A percentile compares a stretch with the other conserved stretches of the same genome.
Conservation (phyloP, 2,113 vertebrate genomes). For the Haemorhous mexicanus region DNA sequence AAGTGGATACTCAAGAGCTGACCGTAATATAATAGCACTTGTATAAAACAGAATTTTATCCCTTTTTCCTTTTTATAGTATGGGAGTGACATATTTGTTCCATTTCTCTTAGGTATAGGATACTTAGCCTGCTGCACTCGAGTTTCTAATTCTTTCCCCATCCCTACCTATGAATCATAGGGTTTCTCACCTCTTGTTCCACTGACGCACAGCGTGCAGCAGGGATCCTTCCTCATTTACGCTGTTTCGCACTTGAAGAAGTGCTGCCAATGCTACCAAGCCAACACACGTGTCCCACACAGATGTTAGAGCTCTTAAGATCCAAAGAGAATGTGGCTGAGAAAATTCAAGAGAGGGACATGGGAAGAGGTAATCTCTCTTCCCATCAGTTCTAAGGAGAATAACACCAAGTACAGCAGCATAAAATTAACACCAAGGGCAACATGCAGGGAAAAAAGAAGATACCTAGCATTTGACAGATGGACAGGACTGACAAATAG, state of each 20-base stretch:
- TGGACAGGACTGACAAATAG: not conserved
- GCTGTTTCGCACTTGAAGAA: not conserved
- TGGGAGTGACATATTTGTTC: not conserved
- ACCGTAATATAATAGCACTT: not conserved
- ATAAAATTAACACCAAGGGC: slow-evolving; percentile 36
- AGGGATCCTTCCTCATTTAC: slow-evolving; percentile 17
- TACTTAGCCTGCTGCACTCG: not conserved
- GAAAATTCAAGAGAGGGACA: not conserved
- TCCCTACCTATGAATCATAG: slow-evolving; percentile 39
- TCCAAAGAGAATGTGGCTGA: not conserved
- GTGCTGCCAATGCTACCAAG: not conserved
- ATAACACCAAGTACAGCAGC: not conserved
- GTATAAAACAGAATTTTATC: slow-evolving; percentile 19
- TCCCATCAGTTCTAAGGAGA: not conserved
- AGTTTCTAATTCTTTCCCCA: slow-evolving; percentile 36
- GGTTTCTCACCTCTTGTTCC: not conserved
- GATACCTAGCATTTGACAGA: not conserved
- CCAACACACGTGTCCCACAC: not conserved
- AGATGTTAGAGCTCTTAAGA: slow-evolving; percentile 57
- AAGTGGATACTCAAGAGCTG: not conserved
- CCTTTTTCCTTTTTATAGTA: not conserved
- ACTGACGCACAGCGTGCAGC: not conserved
- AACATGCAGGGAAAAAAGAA: not conserved
- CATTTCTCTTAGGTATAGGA: slow-evolving; percentile 30
- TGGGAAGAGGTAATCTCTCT: not conserved